These are phyloP conservation scores for Cyprinodon tularosa DNA, from an alignment of 2,113 vertebrate genomes.

Conservation along the genomic window DNA sequence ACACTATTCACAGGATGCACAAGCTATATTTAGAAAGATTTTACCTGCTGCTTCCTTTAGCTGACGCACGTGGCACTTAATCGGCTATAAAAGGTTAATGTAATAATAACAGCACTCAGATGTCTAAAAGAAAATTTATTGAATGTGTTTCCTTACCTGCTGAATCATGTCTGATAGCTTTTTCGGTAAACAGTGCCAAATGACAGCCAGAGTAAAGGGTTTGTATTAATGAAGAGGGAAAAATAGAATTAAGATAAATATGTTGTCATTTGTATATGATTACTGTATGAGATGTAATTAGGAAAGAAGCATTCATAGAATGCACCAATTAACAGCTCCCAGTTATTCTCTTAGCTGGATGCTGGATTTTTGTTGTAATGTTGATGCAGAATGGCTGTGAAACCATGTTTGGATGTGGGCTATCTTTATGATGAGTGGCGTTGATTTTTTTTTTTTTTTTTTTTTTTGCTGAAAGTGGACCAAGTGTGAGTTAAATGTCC, in stretches of 20 bases:
- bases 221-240: conserved; percentile 10
- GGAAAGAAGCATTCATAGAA: not conserved
- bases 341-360: conserved; percentile 18
- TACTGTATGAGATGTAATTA: not conserved
- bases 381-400: not conserved
- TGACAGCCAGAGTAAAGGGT: conserved; percentile 28
- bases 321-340: not conserved
- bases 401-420: not conserved
- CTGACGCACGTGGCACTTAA: conserved; percentile 13
- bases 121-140: conserved; percentile 19
- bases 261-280: not conserved
- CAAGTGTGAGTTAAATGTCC: conserved; percentile 19
- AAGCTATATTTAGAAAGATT: conserved; percentile 37
- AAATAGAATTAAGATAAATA: conserved; percentile 15
- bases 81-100: conserved; percentile 16
- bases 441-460: not conserved
- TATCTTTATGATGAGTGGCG: not conserved
- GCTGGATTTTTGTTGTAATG: conserved; percentile 1
- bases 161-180: conserved; percentile 23
- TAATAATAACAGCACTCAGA: conserved; percentile 7
- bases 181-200: conserved; percentile 63
- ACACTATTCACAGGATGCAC: conserved; percentile 30
- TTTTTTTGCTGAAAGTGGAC: conserved; percentile 22
- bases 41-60: conserved; percentile 21
- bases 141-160: conserved; percentile 14